These are phyloP conservation scores for Luehdorfia chinensis DNA, from an alignment of 1,140 invertebrate species.

Conservation along the genomic window DNA sequence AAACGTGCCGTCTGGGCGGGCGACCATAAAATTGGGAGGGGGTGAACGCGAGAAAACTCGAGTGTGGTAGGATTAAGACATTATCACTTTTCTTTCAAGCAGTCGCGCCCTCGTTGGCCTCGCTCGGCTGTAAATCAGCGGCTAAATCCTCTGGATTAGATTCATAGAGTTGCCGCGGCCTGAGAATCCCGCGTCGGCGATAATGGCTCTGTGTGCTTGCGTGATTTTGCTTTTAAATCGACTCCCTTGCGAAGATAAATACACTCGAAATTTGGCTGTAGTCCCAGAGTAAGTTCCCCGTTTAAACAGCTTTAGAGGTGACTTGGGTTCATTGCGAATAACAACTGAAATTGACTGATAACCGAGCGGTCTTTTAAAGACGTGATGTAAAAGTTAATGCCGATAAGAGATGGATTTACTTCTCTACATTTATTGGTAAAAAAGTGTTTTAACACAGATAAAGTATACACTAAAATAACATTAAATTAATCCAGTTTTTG, in stretches of 20 bases:
- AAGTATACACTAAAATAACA: no score
- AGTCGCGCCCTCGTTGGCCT: constrained; percentile 61
- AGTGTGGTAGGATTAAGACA: constrained; percentile 77
- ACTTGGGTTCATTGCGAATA: constrained; percentile 55
- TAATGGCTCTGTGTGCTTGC: constrained; percentile 71
- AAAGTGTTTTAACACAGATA: no score
- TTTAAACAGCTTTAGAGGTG: constrained; percentile 59
- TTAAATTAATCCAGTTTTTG: no score
- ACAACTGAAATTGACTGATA: constrained; percentile 53
- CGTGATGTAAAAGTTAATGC: constrained; percentile 15
- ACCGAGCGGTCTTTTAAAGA: constrained; percentile 34
- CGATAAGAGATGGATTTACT: no score
- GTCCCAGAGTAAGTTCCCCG: constrained; percentile 49
- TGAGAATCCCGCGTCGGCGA: constrained; percentile 63
- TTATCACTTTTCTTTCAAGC: constrained; percentile 77
- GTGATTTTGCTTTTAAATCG: constrained; percentile 76
- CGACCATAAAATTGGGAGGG: constrained; percentile 70
- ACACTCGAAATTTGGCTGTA: constrained; percentile 60
- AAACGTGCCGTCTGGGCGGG: constrained; percentile 72
- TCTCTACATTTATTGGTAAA: no score
- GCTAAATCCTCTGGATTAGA: constrained; percentile 76
- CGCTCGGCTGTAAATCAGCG: constrained; percentile 74
- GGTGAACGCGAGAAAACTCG: constrained; percentile 39
- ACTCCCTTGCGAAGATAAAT: constrained; percentile 68
- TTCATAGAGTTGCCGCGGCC: constrained; percentile 75